Evolutionary conservation across 53 echinoderm and acorn worm genomes (phyloP).

Genomic region (Hippasteria phrygiana): DNA sequence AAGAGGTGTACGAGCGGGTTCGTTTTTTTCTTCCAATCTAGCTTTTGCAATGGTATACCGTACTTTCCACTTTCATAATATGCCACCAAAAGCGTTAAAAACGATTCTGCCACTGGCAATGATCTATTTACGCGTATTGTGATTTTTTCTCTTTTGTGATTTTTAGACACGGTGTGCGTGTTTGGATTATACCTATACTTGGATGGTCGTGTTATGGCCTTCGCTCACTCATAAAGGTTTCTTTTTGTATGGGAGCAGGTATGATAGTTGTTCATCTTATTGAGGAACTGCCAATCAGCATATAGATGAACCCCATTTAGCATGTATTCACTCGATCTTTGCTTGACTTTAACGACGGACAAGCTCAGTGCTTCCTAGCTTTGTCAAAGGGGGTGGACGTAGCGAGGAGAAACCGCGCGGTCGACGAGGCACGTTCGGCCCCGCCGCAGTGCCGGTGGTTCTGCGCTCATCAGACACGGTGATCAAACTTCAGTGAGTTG

Average conservation of each 20-base stretch:
- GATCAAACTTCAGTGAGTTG: too few species aligned
- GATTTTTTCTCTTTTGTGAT: too few species aligned
- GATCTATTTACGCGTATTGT: too few species aligned
- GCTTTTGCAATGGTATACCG: too few species aligned
- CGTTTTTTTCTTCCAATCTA: too few species aligned
- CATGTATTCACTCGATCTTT: not conserved
- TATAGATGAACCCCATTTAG: not conserved
- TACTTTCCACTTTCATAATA: too few species aligned
- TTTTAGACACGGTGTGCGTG: too few species aligned
- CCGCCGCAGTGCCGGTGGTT: too few species aligned
- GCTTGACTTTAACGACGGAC: not conserved
- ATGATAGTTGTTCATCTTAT: not conserved
- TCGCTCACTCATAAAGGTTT: not conserved
- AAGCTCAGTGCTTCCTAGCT: not conserved
- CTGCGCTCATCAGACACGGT: too few species aligned
- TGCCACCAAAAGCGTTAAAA: too few species aligned
- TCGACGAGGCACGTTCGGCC: not conserved
- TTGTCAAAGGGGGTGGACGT: not conserved
- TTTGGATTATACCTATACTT: not conserved
- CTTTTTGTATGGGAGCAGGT: not conserved
- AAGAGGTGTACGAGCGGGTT: too few species aligned
- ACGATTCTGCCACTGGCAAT: too few species aligned
- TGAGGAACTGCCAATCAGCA: not conserved
- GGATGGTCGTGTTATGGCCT: not conserved
- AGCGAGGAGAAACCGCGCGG: not conserved